Percentiles rank a stretch among this genome's conserved stretches.
Conservation (phyloP, 1,140 invertebrate genomes). For the Drosophila lini region DNA sequence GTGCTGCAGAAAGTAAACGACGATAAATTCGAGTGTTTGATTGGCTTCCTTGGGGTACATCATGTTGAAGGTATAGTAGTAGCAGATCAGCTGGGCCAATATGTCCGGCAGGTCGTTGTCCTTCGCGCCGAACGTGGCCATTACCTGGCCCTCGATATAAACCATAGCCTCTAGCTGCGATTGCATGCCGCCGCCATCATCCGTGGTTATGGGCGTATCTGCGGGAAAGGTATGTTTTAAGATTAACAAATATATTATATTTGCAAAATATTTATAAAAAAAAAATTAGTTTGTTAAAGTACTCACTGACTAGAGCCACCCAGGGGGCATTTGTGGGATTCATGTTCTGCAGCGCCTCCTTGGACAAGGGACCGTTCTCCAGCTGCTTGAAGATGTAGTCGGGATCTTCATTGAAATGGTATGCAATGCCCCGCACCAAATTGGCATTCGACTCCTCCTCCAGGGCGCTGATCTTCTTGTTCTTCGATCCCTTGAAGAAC, state of each 20-base stretch:
- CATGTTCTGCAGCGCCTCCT: slow-evolving; percentile 62
- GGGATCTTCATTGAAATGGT: slow-evolving; percentile 73
- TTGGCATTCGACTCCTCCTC: slow-evolving; percentile 67
- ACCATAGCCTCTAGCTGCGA: slow-evolving; percentile 59
- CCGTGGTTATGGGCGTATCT: slow-evolving; percentile 50
- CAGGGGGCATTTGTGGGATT: slow-evolving; percentile 75
- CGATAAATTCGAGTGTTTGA: slow-evolving; percentile 81
- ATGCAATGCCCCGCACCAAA: slow-evolving; percentile 64
- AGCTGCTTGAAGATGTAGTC: slow-evolving; percentile 71
- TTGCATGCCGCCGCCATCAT: slow-evolving; percentile 20
- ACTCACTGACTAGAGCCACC: slow-evolving; percentile 79
- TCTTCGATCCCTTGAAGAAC: slow-evolving; percentile 69
- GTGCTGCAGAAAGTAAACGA: slow-evolving; percentile 74
- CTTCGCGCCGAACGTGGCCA: slow-evolving; percentile 54
- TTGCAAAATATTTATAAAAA: too few species aligned
- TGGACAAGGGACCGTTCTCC: slow-evolving; percentile 52
- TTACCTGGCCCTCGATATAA: slow-evolving; percentile 72
- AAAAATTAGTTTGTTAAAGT: background rate
- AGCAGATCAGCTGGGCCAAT: slow-evolving; percentile 74
- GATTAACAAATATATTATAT: background rate
- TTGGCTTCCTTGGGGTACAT: slow-evolving; percentile 81
- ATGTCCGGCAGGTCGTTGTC: slow-evolving; percentile 66
- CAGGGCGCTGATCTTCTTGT: slow-evolving; percentile 62
- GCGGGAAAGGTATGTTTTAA: background rate
- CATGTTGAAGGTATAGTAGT: slow-evolving; percentile 82